Conservation (phyloP, 23 tunicate genomes). For the Halocynthia roretzi region DNA sequence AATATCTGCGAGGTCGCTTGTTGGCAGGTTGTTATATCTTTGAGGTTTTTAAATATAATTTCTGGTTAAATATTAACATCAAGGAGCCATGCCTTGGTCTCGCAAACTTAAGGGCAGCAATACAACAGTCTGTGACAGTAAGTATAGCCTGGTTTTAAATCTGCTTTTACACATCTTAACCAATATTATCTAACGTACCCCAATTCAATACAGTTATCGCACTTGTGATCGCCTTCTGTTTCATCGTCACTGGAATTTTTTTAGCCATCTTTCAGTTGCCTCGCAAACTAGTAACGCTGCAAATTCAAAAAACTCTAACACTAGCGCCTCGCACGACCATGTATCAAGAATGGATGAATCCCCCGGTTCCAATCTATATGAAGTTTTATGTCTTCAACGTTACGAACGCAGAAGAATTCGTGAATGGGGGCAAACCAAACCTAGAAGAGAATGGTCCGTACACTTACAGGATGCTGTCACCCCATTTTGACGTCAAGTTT, state of each 20-base stretch:
- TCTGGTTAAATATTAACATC: too few relatives aligned
- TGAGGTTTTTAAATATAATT: too few relatives aligned
- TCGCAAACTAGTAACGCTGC: background rate
- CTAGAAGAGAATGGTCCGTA: conserved; percentile 72
- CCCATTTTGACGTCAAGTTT: conserved; percentile 62
- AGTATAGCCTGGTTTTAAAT: too few relatives aligned
- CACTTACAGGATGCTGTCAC: conserved; percentile 38
- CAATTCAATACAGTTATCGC: too few relatives aligned
- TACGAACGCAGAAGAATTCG: conserved; percentile 51
- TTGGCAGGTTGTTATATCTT: too few relatives aligned
- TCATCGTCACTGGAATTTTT: conserved; percentile 14
- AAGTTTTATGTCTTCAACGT: conserved; percentile 84
- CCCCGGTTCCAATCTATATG: conserved; percentile 75
- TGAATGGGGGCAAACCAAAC: conserved; percentile 61
- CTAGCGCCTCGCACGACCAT: conserved; percentile 55
- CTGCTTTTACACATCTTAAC: too few relatives aligned
- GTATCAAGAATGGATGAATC: conserved; percentile 64
- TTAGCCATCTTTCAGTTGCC: conserved; percentile 9
- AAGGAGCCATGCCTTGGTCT: too few relatives aligned
- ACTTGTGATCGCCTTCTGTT: background rate
- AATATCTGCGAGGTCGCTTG: too few relatives aligned
- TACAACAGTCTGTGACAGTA: too few relatives aligned
- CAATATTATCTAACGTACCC: too few relatives aligned
- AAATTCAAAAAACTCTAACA: conserved; percentile 26
- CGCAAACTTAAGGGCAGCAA: too few relatives aligned